phyloP scores from a whole-genome alignment of 2,113 vertebrate genomes.

The Eulacestoma nigropectus region DNA sequence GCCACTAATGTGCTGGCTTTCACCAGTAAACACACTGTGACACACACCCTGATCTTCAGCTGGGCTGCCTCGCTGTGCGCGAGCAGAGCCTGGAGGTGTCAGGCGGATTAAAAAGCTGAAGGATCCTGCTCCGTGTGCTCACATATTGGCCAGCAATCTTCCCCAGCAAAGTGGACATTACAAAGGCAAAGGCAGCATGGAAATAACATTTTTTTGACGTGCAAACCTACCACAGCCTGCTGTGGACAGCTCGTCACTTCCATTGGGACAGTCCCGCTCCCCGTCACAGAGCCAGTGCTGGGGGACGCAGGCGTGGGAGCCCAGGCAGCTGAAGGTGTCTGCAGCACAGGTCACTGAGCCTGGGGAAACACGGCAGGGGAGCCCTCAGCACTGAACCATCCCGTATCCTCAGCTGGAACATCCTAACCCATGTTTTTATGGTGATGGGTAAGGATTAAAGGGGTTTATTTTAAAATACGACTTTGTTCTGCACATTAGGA shows the following conservation, averaged over 20 bases:
- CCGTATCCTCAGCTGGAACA: rapidly evolving
- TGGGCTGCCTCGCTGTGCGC: background rate
- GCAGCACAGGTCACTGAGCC: conserved; percentile 88
- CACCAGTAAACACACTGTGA: background rate
- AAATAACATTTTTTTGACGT: background rate
- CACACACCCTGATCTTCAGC: background rate
- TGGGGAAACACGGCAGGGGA: background rate
- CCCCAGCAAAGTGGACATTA: background rate
- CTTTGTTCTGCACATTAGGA: background rate
- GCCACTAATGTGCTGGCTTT: background rate
- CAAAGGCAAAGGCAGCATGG: background rate
- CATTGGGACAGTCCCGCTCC: conserved; percentile 93
- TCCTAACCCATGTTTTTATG: background rate
- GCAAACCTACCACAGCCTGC: conserved; percentile 87
- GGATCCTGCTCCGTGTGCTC: background rate
- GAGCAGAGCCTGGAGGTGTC: background rate
- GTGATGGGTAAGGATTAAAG: rapidly evolving
- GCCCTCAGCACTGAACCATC: rapidly evolving
- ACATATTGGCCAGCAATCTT: background rate
- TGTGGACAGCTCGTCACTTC: conserved; percentile 91
- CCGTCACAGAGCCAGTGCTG: conserved; percentile 95
- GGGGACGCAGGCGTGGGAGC: conserved; percentile 91
- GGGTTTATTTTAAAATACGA: background rate
- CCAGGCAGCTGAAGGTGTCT: conserved; percentile 89
- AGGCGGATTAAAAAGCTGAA: background rate